Conservation (phyloP, 2,888 invertebrate species). For the Anoplius nigerrimus region DNA sequence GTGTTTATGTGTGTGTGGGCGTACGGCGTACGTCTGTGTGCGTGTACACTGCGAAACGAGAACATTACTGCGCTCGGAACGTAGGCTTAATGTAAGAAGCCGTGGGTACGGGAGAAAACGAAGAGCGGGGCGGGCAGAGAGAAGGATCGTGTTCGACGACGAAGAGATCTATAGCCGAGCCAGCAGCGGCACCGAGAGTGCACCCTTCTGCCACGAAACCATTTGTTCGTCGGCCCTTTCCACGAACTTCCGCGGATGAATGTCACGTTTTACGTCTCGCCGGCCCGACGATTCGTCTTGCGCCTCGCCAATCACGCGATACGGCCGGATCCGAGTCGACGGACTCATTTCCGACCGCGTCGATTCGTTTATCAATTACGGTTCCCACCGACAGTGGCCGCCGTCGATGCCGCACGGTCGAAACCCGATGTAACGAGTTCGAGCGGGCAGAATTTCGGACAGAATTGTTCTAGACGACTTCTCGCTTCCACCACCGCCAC, state of each 20-base stretch:
- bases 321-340: no score
- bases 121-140: neutral
- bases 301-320: no score
- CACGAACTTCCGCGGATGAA: neutral
- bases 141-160: slow-evolving; percentile 9
- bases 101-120: neutral
- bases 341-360: no score
- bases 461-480: no score
- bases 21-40: neutral
- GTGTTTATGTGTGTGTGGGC: neutral
- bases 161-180: neutral
- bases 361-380: no score
- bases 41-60: neutral
- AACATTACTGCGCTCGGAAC: slow-evolving; percentile 3
- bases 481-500: no score
- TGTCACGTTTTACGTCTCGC: no score
- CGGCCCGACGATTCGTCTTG: no score
- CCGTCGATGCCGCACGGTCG: no score
- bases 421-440: no score
- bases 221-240: slow-evolving; percentile 2
- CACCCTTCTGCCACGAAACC: neutral
- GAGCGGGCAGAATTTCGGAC: no score
- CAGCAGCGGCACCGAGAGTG: neutral
- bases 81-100: slow-evolving; percentile 1
- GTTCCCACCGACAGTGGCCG: no score